Evolutionary conservation across 2,888 invertebrate species (phyloP), one percentile per base, ranked within the genome.

Genomic region (Sisyra terminalis): DNA sequence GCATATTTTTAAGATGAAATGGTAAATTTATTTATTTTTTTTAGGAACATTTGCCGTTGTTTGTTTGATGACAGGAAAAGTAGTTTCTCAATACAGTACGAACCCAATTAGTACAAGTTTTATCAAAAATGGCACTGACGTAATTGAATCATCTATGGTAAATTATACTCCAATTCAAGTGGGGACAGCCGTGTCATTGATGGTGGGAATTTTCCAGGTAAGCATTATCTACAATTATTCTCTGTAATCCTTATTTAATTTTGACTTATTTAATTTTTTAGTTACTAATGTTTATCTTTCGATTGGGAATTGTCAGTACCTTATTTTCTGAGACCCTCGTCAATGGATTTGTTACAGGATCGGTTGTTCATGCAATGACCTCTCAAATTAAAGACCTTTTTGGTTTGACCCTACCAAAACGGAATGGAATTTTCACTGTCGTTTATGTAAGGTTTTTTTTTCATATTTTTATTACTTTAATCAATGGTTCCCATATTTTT

Each of bases 11-110:
- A n/a, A n/a, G n/a, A n/a, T n/a, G n/a, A n/a, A n/a, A n/a, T n/a
- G n/a, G n/a, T n/a, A n/a, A n/a, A n/a, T n/a, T n/a, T n/a, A n/a
- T n/a, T n/a, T 46, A 29, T 24, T 45, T 40, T 30, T 50, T 56
- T 46, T 46, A 74, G 75, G 85, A 34, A 83, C 85, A 0, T 85
- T 86, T 64, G 90, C 93, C 8, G 82, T 94, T 1, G 75, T 85
- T 40, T 84, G 87, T 58, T 69, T 94, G 46, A 92, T 94, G 90
- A 77, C 86, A 4, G 89, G 89, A 41, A 85, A 85, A 66, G 76
- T 80, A 8, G 81, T 85, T 10, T 54, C 69, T 41, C 55, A 54
- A 46, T 50, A 60, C 40, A 57, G 57, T 44, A 52, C 60, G 46
- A 55, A 55, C n/a, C 45, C 49, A 2, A 53, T 51, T 46, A 53